Evolutionary conservation across 2,797 vertebrate genomes (phyloP).

Genomic region (Gobionotothen gibberifrons): DNA sequence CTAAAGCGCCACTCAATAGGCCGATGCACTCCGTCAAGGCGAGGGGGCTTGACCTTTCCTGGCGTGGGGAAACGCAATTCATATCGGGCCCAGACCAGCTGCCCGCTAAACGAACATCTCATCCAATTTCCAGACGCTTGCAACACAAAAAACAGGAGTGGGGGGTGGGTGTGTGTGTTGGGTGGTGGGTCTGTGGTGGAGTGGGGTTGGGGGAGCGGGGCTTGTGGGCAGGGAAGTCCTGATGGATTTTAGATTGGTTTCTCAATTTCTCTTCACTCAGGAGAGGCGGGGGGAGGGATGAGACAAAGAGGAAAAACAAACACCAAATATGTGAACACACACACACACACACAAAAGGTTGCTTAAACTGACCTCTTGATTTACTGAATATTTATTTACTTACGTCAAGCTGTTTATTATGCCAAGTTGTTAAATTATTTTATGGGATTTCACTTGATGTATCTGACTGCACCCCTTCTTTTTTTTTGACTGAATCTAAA

Average conservation of each 20-base stretch:
- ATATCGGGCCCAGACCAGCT: slow-evolving; percentile 82
- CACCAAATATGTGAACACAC: slow-evolving; percentile 57
- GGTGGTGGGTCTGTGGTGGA: slow-evolving; percentile 46
- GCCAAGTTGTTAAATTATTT: slow-evolving; percentile 70
- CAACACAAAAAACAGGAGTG: slow-evolving; percentile 79
- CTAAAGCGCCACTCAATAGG: slow-evolving; percentile 87
- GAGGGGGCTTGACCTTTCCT: slow-evolving; percentile 86
- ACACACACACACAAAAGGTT: slow-evolving; percentile 45
- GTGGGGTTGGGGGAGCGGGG: slow-evolving; percentile 54
- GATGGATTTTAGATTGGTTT: slow-evolving; percentile 90
- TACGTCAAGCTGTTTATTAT: slow-evolving; percentile 69
- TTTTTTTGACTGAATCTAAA: slow-evolving; percentile 59
- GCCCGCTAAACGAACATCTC: slow-evolving; percentile 84
- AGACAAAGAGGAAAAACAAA: slow-evolving; percentile 85
- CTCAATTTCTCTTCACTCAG: slow-evolving; percentile 85
- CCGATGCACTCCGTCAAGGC: slow-evolving; percentile 86
- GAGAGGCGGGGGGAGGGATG: slow-evolving; percentile 69
- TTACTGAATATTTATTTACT: slow-evolving; percentile 74
- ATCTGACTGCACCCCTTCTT: slow-evolving; percentile 51
- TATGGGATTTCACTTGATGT: slow-evolving; percentile 65
- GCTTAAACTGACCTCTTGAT: slow-evolving; percentile 65
- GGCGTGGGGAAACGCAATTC: slow-evolving; percentile 85
- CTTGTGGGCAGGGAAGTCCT: slow-evolving; percentile 82
- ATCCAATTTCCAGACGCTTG: slow-evolving; percentile 83
- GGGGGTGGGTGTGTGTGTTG: slow-evolving; percentile 53